Conservation (phyloP, 2,888 invertebrate species). For the Ceriagrion tenellum region DNA sequence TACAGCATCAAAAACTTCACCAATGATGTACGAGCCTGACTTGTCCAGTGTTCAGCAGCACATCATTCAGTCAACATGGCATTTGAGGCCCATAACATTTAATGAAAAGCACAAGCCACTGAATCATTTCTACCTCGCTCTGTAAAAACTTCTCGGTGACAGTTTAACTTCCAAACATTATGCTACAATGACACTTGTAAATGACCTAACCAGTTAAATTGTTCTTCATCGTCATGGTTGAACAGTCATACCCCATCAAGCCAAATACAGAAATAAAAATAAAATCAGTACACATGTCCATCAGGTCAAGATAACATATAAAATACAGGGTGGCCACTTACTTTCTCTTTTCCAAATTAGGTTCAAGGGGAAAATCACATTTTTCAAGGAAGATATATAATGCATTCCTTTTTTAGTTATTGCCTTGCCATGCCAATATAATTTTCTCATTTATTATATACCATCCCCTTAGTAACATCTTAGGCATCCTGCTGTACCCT, state of each 20-base stretch:
- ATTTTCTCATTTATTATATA: no score
- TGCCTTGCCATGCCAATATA: no score
- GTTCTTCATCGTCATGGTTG: background rate
- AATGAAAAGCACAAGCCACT: slow-evolving; percentile 15
- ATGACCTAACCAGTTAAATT: background rate
- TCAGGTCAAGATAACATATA: slow-evolving; percentile 14
- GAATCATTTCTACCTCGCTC: background rate
- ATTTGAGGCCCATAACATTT: background rate
- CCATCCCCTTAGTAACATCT: no score
- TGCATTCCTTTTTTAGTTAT: no score
- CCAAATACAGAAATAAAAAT: background rate
- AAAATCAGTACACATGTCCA: background rate
- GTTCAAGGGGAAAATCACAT: no score
- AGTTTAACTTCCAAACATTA: background rate
- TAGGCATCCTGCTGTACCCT: no score
- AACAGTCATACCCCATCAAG: background rate
- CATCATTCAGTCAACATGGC: slow-evolving; percentile 44
- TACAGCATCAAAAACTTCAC: slow-evolving; percentile 7
- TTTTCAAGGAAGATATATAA: no score
- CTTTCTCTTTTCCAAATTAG: no score
- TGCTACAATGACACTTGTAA: background rate
- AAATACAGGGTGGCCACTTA: background rate
- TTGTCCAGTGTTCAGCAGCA: background rate
- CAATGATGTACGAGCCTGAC: no score
- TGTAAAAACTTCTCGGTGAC: slow-evolving; percentile 5